These are phyloP conservation scores for Meloidogyne chitwoodi DNA, from an alignment of 1,140 invertebrate species.

Conservation along the genomic window DNA sequence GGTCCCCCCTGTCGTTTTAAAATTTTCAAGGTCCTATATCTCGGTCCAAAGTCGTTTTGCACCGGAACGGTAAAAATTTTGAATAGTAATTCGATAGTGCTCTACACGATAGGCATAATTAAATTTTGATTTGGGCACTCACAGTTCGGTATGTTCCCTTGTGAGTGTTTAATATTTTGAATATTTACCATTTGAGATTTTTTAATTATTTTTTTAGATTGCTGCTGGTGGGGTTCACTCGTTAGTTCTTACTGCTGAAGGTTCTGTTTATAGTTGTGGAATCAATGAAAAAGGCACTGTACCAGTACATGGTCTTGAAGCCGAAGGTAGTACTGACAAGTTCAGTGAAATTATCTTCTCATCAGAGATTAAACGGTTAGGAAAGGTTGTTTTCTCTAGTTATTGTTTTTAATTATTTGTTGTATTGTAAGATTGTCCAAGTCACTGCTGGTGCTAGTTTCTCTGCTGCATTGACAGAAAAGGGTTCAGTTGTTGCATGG, in stretches of 20 bases:
- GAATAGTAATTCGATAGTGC: too few relatives aligned
- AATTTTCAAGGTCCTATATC: too few relatives aligned
- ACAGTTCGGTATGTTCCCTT: too few relatives aligned
- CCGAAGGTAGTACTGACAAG: constrained; percentile 50
- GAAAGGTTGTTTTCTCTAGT: constrained; percentile 44
- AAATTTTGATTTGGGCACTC: too few relatives aligned
- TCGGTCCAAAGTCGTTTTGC: too few relatives aligned
- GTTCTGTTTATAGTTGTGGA: constrained; percentile 49
- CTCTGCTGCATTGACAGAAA: constrained; percentile 52
- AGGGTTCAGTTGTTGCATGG: constrained; percentile 55
- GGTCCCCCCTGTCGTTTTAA: too few relatives aligned
- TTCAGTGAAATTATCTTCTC: constrained; percentile 45
- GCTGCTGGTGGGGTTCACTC: constrained; percentile 57
- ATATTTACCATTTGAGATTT: background rate
- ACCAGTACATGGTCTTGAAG: constrained; percentile 51
- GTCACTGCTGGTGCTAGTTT: constrained; percentile 48
- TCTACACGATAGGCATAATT: too few relatives aligned
- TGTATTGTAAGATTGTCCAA: constrained; percentile 46
- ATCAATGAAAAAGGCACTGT: constrained; percentile 59
- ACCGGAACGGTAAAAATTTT: too few relatives aligned
- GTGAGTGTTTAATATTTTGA: too few relatives aligned
- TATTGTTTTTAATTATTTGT: background rate
- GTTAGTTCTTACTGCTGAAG: constrained; percentile 45
- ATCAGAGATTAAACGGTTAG: constrained; percentile 37
- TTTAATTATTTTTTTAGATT: constrained; percentile 26